Base-by-base conservation (phyloP, 2,797 vertebrate genomes). In the Kryptolebias ocellatus region DNA sequence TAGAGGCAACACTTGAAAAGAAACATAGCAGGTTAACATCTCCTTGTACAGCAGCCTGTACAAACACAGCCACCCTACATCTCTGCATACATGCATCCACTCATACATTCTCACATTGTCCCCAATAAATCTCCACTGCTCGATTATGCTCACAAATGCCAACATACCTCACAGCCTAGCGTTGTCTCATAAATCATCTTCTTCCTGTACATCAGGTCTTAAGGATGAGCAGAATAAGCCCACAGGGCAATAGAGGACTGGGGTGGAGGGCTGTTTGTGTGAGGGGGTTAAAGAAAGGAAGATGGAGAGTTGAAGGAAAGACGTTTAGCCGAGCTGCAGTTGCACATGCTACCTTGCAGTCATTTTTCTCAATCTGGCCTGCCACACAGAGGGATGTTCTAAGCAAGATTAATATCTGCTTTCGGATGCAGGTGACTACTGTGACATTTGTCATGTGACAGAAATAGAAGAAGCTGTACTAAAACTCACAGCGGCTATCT, bases 311-410 rank as follows among this genome's bases (percentile, higher is more conserved):
- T 20, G 70, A 78, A 75, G 78, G 53, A 60, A 64, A 53, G 51
- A 72, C 53, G 12, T 84, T 79, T 44, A 81, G 72, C 69, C 9
- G 10, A 53, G 76, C 63, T 49, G 67, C 42, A 16, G 70, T 52
- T 45, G 42, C 12, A 64, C 50, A 37, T 68, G 78, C 70, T 78
- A 85, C 64, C 70, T 60, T 72, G 72, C 85, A 74, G 79, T 85
- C 85, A 93, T 94, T 93, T 93, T 92, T 93, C 90, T 92, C 90
- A 90, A 92, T 94, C 90, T 85, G 74, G 65, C 72, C 87, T 90
- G 92, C 92, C 90, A 90, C 62, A 46, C 28, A 34, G 53, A 64
- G 68, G 70, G 81, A 83, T 63, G 78, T 83, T 84, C 76, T 88
- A 89, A 92, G 61, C 82, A 92, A 92, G 90, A 94, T 92, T 88